These are phyloP conservation scores for Hippocampus barbouri DNA, from an alignment of 2,113 vertebrate genomes.

Conservation along the genomic window DNA sequence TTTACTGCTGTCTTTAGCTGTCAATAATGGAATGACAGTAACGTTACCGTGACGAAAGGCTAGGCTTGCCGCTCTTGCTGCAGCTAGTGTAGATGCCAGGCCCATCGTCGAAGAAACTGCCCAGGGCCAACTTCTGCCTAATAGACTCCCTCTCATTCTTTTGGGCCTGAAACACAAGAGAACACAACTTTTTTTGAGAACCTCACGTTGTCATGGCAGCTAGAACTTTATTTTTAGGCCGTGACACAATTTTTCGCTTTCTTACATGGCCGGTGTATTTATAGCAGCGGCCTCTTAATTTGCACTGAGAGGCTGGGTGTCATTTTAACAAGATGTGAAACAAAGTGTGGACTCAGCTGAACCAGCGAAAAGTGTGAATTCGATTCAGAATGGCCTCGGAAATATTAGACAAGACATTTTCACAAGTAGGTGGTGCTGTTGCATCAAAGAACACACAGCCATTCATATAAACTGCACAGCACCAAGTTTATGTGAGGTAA, in stretches of 20 bases:
- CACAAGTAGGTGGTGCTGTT: slow-evolving; percentile 45
- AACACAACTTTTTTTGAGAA: background rate
- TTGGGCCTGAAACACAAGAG: slow-evolving; percentile 82
- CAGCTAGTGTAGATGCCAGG: slow-evolving; percentile 96
- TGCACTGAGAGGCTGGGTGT: slow-evolving; percentile 15
- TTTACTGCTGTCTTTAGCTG: background rate
- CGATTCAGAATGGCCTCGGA: background rate
- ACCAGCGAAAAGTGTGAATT: slow-evolving; percentile 8
- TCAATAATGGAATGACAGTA: too few species aligned
- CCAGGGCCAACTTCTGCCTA: slow-evolving; percentile 97
- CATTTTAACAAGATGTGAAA: slow-evolving; percentile 24
- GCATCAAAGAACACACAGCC: slow-evolving; percentile 15
- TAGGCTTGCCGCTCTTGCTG: slow-evolving; percentile 97
- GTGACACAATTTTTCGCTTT: background rate
- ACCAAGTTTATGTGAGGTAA: background rate
- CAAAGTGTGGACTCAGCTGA: slow-evolving; percentile 41
- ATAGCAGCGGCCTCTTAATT: slow-evolving; percentile 26
- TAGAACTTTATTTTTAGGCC: slow-evolving; percentile 5
- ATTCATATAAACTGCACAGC: background rate
- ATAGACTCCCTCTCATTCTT: slow-evolving; percentile 99
- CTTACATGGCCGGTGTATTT: slow-evolving; percentile 3
- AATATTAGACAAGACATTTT: background rate
- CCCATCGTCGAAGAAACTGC: slow-evolving; percentile 98
- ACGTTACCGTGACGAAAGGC: slow-evolving; percentile 89
- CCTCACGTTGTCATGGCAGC: slow-evolving; percentile 1